Percentiles rank a stretch among this genome's conserved stretches.
phyloP scores from a whole-genome alignment of 2,888 invertebrate genomes.

The Aplocera efformata region DNA sequence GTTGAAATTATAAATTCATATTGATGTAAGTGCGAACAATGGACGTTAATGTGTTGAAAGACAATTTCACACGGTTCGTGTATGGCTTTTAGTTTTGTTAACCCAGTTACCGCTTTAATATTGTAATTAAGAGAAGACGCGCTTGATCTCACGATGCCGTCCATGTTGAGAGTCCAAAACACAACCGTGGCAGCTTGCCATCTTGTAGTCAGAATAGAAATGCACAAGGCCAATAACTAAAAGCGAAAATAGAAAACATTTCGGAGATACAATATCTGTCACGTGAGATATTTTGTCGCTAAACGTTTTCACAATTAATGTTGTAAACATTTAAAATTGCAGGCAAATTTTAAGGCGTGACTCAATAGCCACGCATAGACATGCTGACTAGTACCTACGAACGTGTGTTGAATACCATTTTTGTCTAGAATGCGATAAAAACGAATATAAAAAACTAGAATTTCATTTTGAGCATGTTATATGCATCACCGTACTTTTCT shows the following conservation, averaged over 20 bases:
- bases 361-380: too few relatives aligned
- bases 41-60: constrained; percentile 58
- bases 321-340: background rate
- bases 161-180: constrained; percentile 52
- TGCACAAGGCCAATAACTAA: constrained; percentile 69
- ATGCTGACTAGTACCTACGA: too few relatives aligned
- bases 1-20: constrained; percentile 34
- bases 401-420: too few relatives aligned
- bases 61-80: constrained; percentile 66
- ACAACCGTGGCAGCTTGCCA: constrained; percentile 71
- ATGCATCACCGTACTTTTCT: too few relatives aligned
- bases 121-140: constrained; percentile 61
- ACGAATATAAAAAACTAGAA: too few relatives aligned
- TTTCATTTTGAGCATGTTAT: too few relatives aligned
- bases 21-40: constrained; percentile 48
- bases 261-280: constrained; percentile 33
- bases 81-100: constrained; percentile 71
- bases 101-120: constrained; percentile 70
- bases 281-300: constrained; percentile 11
- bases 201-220: constrained; percentile 54
- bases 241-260: constrained; percentile 58
- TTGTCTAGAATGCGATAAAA: too few relatives aligned
- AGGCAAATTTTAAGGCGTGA: too few relatives aligned
- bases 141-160: constrained; percentile 51
- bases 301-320: constrained; percentile 2